Evolutionary conservation across 1,140 invertebrate genomes (phyloP).

Genomic region (Cepaea nemoralis): DNA sequence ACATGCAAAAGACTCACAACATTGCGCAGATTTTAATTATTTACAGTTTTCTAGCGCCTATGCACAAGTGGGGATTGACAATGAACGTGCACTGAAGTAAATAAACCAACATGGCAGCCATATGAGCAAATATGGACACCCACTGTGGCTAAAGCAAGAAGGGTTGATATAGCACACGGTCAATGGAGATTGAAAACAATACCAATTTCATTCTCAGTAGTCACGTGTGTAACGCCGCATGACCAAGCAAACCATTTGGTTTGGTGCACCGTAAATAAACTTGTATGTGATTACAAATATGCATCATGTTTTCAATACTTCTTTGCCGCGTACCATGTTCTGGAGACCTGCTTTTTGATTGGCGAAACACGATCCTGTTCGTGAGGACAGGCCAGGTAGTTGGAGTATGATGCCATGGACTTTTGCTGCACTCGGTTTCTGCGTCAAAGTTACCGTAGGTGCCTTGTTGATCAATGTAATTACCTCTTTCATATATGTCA

Average conservation of each 20-base stretch:
- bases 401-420: slow-evolving; percentile 5
- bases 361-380: neutral
- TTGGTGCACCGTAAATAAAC: too few relatives aligned
- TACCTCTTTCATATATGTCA: too few relatives aligned
- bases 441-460: neutral
- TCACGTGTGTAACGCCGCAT: too few relatives aligned
- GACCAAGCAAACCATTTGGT: too few relatives aligned
- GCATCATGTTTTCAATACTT: neutral
- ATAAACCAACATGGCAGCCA: neutral
- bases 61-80: neutral
- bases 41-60: too few relatives aligned
- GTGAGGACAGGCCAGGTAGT: neutral
- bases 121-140: neutral
- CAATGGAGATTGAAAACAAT: too few relatives aligned
- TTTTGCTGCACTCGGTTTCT: neutral
- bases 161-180: too few relatives aligned
- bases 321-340: neutral
- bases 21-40: too few relatives aligned
- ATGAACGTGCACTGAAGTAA: neutral
- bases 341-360: neutral
- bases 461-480: too few relatives aligned
- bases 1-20: too few relatives aligned
- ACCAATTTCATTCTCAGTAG: too few relatives aligned
- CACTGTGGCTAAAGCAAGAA: neutral
- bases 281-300: neutral